phyloP scores from a whole-genome alignment of 2,113 vertebrate species.

The Ascaphus truei region DNA sequence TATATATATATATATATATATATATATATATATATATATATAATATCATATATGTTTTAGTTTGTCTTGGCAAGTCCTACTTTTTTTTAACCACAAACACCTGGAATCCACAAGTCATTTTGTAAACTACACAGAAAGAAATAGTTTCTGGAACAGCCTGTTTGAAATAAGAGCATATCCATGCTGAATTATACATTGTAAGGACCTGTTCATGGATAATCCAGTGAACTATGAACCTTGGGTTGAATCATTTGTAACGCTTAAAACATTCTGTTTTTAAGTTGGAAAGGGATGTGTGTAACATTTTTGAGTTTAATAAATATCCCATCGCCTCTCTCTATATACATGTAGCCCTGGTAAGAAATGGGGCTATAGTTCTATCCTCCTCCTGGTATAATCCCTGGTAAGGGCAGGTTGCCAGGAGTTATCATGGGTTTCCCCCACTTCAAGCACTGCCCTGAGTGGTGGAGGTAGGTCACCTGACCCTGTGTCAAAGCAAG shows the following conservation, averaged over 20 bases:
- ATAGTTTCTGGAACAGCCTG: conserved; percentile 9
- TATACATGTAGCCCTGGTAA: too few relatives aligned
- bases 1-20: too few relatives aligned
- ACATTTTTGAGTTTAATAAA: too few relatives aligned
- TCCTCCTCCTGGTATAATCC: too few relatives aligned
- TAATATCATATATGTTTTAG: conserved; percentile 14
- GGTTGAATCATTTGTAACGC: background rate
- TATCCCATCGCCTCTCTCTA: too few relatives aligned
- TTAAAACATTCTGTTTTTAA: background rate
- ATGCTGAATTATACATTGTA: background rate
- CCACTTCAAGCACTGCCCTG: too few relatives aligned
- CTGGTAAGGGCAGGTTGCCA: too few relatives aligned
- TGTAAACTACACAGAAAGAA: conserved; percentile 5
- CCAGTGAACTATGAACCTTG: background rate
- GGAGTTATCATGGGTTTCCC: too few relatives aligned
- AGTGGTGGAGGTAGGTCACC: too few relatives aligned
- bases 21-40: too few relatives aligned
- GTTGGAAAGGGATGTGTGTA: background rate
- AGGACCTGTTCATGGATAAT: conserved; percentile 5
- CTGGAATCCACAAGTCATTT: conserved; percentile 21
- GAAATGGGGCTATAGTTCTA: too few relatives aligned
- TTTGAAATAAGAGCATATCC: conserved; percentile 8
- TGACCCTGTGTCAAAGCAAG: too few relatives aligned
- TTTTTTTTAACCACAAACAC: conserved; percentile 23
- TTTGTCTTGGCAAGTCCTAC: conserved; percentile 18